Evolutionary conservation across 92 coral and sea anemone species (phyloP).

Genomic region (Zoanthus gigantus): DNA sequence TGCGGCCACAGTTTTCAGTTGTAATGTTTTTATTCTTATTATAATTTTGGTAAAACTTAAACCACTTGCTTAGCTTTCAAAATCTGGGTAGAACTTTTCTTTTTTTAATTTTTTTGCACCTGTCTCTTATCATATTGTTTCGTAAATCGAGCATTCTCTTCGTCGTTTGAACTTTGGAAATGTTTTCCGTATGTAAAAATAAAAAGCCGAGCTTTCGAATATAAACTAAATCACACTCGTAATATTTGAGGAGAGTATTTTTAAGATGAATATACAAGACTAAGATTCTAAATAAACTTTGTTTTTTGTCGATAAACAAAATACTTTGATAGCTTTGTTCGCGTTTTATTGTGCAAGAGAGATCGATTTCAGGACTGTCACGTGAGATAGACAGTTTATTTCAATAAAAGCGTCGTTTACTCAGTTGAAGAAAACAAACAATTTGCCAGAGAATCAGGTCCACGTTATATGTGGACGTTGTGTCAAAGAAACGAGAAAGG

Average conservation of each 20-base stretch:
- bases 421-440: slow-evolving; percentile 42
- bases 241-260: not conserved
- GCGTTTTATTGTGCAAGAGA: slow-evolving; percentile 48
- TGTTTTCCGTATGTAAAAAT: not conserved
- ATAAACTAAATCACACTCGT: not conserved
- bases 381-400: slow-evolving; percentile 29
- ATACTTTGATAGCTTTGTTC: slow-evolving; percentile 24
- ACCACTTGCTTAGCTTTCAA: not conserved
- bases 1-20: too few relatives aligned
- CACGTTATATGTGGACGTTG: not conserved
- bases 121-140: not conserved
- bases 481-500: slow-evolving; percentile 1
- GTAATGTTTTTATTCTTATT: not conserved
- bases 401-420: slow-evolving; percentile 29
- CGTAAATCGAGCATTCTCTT: not conserved
- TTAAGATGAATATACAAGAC: not conserved
- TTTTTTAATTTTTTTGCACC: slow-evolving; percentile 7
- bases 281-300: not conserved
- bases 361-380: slow-evolving; percentile 49
- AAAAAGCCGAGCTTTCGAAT: not conserved
- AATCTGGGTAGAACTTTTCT: too few relatives aligned
- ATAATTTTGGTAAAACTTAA: not conserved
- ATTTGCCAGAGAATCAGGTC: not conserved
- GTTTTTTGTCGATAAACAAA: slow-evolving; percentile 22
- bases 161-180: not conserved